Evolutionary conservation across 2,113 vertebrate species (phyloP), one percentile per base, ranked within the genome.

Genomic region (Brachyistius frenatus): DNA sequence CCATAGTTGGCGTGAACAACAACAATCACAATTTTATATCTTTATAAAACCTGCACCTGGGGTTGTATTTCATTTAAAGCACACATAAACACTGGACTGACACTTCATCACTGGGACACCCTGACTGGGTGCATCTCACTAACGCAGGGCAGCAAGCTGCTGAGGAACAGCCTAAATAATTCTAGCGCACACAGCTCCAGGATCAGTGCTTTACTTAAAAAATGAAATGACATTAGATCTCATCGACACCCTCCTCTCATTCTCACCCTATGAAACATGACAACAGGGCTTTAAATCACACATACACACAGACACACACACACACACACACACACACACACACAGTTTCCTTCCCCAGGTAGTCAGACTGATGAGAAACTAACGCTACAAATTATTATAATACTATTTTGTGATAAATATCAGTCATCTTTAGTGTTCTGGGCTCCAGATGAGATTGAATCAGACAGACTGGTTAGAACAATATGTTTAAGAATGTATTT

Each of bases 251-350:
- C 36, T 67, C 70, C 67, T 63, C 46, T 23, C 46, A 57, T 64
- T n/a, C 56, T 65, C 71, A 72, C 61, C 65, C 55, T 66, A 58
- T 70, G 73, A 73, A 84, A 78, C 66, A 68, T 16, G 44, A 81
- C 60, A 74, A 30, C 16, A 4, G 31, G 14, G 39, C 74, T 50
- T 78, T 74, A 80, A 87, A 85, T 84, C 74, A 67, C 7, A 2
- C 46, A 15, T 44, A 53, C 23, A 76, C 65, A 60, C 61, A 67
- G 62, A 53, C 41, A 44, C 61, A 67, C 57, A 53, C 23, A 23
- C 23, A 23, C 23, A 23, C 23, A 23, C 23, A 23, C 23, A 23
- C 23, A 23, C 23, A 23, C 23, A 23, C 23, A 23, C 23, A 23
- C 23, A 23, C 41, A 44, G 44, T 41, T 16, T 63, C 63, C 61